Conservation (phyloP, 2,888 invertebrate species). For the Drosophila prostipennis region DNA sequence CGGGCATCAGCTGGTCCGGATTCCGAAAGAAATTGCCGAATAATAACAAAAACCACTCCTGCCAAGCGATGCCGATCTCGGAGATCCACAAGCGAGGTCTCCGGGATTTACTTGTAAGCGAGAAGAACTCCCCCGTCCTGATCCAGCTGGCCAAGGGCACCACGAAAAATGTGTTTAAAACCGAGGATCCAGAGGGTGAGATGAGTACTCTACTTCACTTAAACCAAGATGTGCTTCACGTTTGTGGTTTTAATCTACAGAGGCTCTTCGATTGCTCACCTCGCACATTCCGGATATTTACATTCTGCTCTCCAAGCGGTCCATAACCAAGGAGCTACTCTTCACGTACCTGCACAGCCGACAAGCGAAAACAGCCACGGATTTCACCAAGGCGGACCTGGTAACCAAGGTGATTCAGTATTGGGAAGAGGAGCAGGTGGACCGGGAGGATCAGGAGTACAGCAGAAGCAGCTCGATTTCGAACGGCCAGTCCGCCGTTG, state of each 20-base stretch:
- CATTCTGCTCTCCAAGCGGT: conserved; percentile 85
- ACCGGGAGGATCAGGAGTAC: too few species aligned
- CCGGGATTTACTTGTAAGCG: conserved; percentile 68
- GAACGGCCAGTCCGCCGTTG: neutral
- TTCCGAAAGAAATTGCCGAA: neutral
- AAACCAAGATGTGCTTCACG: neutral
- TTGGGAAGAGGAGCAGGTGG: conserved; percentile 80
- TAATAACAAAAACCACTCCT: neutral
- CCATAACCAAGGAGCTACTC: conserved; percentile 85
- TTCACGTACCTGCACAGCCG: conserved; percentile 85
- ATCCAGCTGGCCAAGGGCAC: conserved; percentile 72
- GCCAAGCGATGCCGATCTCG: conserved; percentile 69
- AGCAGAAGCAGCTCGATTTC: neutral
- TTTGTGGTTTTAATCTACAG: conserved; percentile 74
- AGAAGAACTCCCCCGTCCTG: conserved; percentile 67
- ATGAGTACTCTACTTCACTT: neutral
- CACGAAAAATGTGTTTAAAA: conserved; percentile 76
- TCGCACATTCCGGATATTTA: conserved; percentile 85
- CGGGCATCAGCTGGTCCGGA: neutral
- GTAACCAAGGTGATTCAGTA: conserved; percentile 84
- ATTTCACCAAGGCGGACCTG: conserved; percentile 85
- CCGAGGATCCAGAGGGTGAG: conserved; percentile 67
- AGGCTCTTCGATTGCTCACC: conserved; percentile 85
- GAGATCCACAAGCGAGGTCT: conserved; percentile 66
- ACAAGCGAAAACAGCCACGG: conserved; percentile 83